Conservation (phyloP, 2,113 vertebrate genomes). For the Catharus fuscescens region DNA sequence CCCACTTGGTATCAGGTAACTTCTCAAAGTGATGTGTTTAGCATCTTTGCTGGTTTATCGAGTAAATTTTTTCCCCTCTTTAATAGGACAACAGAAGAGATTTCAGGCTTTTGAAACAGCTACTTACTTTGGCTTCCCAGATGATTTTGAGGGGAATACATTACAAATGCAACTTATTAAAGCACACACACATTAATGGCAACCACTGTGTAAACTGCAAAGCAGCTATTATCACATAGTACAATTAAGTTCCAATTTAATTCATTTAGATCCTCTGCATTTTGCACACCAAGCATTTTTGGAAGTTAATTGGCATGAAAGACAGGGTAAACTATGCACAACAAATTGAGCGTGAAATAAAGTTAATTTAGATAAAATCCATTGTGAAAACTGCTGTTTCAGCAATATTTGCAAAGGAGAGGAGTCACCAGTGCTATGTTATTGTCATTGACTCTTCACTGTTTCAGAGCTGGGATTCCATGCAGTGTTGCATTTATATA, state of each 20-base stretch:
- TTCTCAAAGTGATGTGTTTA: neutral
- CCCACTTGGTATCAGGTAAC: neutral
- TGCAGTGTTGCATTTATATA: neutral
- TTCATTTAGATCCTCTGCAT: conserved; percentile 46
- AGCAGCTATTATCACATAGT: conserved; percentile 27
- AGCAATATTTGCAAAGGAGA: conserved; percentile 45
- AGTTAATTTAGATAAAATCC: conserved; percentile 69
- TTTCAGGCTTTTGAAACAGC: neutral
- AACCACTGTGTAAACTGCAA: neutral
- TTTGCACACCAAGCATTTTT: conserved; percentile 65
- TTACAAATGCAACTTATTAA: conserved; percentile 5
- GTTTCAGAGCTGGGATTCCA: neutral
- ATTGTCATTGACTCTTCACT: neutral
- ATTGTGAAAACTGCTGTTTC: conserved; percentile 53
- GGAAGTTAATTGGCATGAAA: conserved; percentile 67
- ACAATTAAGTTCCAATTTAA: conserved; percentile 42
- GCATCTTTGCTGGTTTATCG: neutral
- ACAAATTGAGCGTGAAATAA: conserved; percentile 74
- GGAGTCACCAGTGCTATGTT: neutral
- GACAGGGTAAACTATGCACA: conserved; percentile 63
- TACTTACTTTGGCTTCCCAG: neutral
- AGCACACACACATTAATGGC: neutral
- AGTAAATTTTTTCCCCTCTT: neutral
- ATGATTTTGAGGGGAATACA: neutral
- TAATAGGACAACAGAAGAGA: neutral